Base-by-base conservation (phyloP, 2,888 invertebrate genomes). In the Rambutsinella grinnellia region DNA sequence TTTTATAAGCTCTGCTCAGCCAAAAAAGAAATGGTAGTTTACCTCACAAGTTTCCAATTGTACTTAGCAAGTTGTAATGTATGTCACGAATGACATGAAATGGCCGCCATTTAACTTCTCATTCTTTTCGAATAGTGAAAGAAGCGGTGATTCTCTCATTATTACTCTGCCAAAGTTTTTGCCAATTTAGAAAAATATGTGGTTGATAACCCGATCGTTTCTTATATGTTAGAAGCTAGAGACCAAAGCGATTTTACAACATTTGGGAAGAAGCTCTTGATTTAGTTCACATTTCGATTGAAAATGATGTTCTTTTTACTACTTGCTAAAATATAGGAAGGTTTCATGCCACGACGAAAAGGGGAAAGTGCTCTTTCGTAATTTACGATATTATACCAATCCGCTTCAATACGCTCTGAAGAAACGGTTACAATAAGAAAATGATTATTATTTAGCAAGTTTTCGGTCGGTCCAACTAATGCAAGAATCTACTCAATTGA, bases 51-150 rank as follows among this genome's bases (percentile, higher is more conserved):
- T 54, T 60, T 53, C 46, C 13, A 61, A 69, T 28, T 54, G 51
- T 54, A 44, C 54, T 54, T 66, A 61, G 28, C 51, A 51, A 5
- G 13, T 47, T 15, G 47, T n/a, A n/a, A 13, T 36, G 36, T 63
- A 53, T 66, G 72, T 72, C 72, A 72, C 63, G 53, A 65, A 72
- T 72, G 65, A 72, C 51, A 66, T 51, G 53, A 53, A 65, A 65
- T 65, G 47, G 65, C 51, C 53, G 58, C 63, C 72, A 66, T 72
- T 60, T 27, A 5, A 17, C 53, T 26, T 46, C 44, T n/a, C 21
- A 44, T 60, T 15, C 26, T 60, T 46, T 44, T 62, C 44, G n/a
- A n/a, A n/a, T n/a, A n/a, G n/a, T n/a, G n/a, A 36, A 36, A 36
- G 36, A 36, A 36, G 58, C 23, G 54, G 17, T 24, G 51, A 53